Evolutionary conservation across 2,888 invertebrate species (phyloP).

Genomic region (Oegoconia quadripuncta): DNA sequence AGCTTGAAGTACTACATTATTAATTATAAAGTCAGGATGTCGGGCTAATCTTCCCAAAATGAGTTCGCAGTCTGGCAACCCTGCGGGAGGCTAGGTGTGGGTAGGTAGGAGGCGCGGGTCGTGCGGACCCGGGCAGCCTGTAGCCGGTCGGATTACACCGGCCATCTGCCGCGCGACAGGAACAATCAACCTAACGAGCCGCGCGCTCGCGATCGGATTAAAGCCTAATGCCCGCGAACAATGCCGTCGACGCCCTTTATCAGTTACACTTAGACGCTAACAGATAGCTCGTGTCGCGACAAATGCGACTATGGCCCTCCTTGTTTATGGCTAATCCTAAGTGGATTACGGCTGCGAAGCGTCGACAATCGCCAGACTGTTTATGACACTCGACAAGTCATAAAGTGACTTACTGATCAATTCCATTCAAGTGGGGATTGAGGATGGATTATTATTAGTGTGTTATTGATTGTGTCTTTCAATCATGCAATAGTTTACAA

Average conservation of each 20-base stretch:
- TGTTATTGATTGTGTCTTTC: not conserved
- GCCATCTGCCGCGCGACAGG: conserved; percentile 70
- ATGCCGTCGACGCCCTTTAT: conserved; percentile 64
- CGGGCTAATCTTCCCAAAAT: too few species aligned
- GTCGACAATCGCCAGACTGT: conserved; percentile 1
- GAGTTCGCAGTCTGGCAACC: too few species aligned
- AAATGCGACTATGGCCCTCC: conserved; percentile 58
- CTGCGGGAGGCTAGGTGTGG: too few species aligned
- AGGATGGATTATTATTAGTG: too few species aligned
- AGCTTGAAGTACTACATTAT: too few species aligned
- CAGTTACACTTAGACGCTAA: conserved; percentile 69
- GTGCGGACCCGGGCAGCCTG: conserved; percentile 28
- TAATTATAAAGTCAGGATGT: too few species aligned
- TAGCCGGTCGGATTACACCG: conserved; percentile 67
- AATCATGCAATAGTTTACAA: not conserved
- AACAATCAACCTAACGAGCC: conserved; percentile 76
- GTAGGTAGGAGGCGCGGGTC: conserved; percentile 11
- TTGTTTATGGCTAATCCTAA: conserved; percentile 74
- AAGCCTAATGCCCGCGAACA: conserved; percentile 73
- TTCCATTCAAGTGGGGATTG: too few species aligned
- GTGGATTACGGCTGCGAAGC: conserved; percentile 51
- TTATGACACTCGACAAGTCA: conserved; percentile 1
- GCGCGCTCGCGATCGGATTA: conserved; percentile 70
- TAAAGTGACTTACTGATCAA: not conserved
- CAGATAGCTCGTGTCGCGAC: conserved; percentile 58